Evolutionary conservation across 2,113 vertebrate genomes (phyloP).

Genomic region (Holacanthus passer): DNA sequence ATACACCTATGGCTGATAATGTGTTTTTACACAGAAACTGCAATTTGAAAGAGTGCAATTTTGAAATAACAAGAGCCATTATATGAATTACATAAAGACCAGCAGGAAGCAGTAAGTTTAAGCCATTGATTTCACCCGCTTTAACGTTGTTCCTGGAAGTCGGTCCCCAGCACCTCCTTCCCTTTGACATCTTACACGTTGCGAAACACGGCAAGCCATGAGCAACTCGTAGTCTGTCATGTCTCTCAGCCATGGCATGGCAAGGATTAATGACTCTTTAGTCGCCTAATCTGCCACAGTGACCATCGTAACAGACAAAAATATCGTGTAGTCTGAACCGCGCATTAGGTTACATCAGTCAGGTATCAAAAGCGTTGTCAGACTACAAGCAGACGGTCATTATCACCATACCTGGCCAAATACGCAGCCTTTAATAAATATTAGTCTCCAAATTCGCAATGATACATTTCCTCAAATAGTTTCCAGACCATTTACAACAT

Average conservation of each 20-base stretch:
- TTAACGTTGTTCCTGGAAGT: no score
- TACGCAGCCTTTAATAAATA: neutral
- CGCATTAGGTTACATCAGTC: conserved; percentile 1
- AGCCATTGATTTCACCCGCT: neutral
- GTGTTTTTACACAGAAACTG: neutral
- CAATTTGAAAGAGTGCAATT: neutral
- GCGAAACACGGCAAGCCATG: no score
- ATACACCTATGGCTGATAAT: neutral
- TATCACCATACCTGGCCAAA: neutral
- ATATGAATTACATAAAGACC: neutral
- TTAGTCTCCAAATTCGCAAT: neutral
- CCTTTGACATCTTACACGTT: no score
- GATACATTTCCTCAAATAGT: neutral
- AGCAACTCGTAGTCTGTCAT: no score
- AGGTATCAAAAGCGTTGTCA: neutral
- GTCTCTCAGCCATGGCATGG: no score
- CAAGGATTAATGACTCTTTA: no score
- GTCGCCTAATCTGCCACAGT: no score
- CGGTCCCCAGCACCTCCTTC: no score
- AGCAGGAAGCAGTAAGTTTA: neutral
- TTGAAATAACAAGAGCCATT: neutral
- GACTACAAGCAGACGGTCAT: neutral
- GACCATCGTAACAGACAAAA: no score
- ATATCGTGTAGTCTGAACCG: no score
- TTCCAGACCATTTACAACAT: neutral